Evolutionary conservation across 2,888 invertebrate species (phyloP), one percentile per base, ranked within the genome.

Genomic region (Candidula unifasciata): DNA sequence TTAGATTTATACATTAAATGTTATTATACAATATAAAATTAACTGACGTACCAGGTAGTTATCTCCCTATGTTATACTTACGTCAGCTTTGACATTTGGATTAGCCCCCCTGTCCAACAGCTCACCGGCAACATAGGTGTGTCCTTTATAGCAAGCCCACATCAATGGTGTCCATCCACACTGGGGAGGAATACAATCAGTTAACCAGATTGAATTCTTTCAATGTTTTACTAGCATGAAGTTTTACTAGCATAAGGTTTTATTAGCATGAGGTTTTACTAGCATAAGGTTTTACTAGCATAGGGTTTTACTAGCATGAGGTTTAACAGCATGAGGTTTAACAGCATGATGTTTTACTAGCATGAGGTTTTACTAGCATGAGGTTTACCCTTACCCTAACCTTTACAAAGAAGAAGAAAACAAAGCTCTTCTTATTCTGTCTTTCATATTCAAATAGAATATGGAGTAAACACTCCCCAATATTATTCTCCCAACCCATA

Each of bases 161-260:
- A 99, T 97, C 83, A 99, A 95, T 0, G 99, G 96, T 5, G 98
- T 97, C 99, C 99, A 99, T 64, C 97, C 98, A 89, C 98, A 98
- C 98, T 98, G 57, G 52, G 27, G 18, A 79, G 6, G 1, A 54
- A 30, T 21, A 76, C 18, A 57, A 78, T 16, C 8, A 68, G 60
- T 24, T 16, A 54, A 54, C 57, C 18, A 18, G 13, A 54, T 54
- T 54, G 18, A 18, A 54, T 16, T 16, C 18, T 16, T 18, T 16
- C 57, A 54, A 54, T 54, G 57, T 54, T 21, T 5, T 60, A 60
- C 21, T 24, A 60, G 60, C n/a, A 60, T 24, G 8, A 13, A 16
- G n/a, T 21, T 13, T 10, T 60, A 60, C 21, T 24, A 60, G 60
- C n/a, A 60, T 24, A 5, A 13, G n/a, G n/a, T 21, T 13, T 10